phyloP scores from a whole-genome alignment of 2,888 invertebrate genomes.

The Rhagium mordax region DNA sequence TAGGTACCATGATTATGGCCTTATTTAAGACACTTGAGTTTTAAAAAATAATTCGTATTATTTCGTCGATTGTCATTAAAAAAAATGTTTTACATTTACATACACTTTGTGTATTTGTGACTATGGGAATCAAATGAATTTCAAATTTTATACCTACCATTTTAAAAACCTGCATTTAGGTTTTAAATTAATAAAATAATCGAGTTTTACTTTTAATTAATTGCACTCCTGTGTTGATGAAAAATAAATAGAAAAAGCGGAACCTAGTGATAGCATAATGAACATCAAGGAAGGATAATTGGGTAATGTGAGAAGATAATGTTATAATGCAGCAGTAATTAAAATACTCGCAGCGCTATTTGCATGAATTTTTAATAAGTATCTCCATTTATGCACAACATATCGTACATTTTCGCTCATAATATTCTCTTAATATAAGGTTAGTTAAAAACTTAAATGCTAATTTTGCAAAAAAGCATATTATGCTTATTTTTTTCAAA shows the following conservation, averaged over 20 bases:
- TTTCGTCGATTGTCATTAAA: too few relatives aligned
- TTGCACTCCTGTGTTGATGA: neutral
- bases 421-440: neutral
- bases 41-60: too few relatives aligned
- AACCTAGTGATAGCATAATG: neutral
- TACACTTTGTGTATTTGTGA: too few relatives aligned
- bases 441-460: too few relatives aligned
- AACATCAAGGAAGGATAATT: conserved; percentile 45
- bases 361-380: conserved; percentile 48
- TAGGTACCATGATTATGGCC: too few relatives aligned
- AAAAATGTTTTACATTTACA: too few relatives aligned
- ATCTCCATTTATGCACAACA: conserved; percentile 22
- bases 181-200: neutral
- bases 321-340: conserved; percentile 50
- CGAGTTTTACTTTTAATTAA: neutral
- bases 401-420: neutral
- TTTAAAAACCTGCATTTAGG: too few relatives aligned
- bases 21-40: too few relatives aligned
- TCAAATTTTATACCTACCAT: too few relatives aligned
- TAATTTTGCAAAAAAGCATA: too few relatives aligned
- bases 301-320: conserved; percentile 53
- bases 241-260: neutral
- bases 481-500: too few relatives aligned
- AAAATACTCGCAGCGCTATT: conserved; percentile 41
- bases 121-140: too few relatives aligned